Conservation (phyloP, 2,113 vertebrate species). For the Aspidoscelis tigris region DNA sequence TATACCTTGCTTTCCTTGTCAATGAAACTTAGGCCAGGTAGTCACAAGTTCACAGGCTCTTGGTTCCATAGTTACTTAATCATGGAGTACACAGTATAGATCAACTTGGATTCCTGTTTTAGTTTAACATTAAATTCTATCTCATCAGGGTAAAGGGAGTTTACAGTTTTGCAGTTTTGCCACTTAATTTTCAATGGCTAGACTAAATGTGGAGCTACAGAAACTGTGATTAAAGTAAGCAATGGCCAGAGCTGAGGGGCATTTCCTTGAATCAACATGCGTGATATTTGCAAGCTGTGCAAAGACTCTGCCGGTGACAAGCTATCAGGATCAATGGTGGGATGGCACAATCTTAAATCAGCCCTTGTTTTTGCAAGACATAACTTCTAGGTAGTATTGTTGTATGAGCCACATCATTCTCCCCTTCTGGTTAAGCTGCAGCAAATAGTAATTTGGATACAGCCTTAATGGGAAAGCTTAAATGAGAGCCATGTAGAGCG, state of each 20-base stretch:
- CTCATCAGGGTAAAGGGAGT: background rate
- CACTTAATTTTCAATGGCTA: no score
- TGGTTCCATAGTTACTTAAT: background rate
- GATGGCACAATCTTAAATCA: background rate
- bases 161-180: no score
- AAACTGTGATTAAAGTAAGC: background rate
- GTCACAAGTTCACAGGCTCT: background rate
- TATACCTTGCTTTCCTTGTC: background rate
- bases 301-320: background rate
- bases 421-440: background rate
- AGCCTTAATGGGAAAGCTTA: accelerated
- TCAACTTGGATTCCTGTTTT: background rate
- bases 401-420: background rate
- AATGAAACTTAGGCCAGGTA: background rate
- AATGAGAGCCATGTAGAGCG: accelerated
- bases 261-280: background rate
- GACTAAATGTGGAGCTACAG: no score
- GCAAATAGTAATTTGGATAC: background rate
- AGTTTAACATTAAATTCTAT: background rate
- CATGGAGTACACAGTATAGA: background rate
- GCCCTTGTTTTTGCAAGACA: background rate
- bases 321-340: background rate
- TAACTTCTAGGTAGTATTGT: background rate
- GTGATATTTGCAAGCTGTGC: background rate
- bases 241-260: background rate